Evolutionary conservation across 2,797 vertebrate species (phyloP), one percentile per base, ranked within the genome.

Genomic region (Podargus strigoides): DNA sequence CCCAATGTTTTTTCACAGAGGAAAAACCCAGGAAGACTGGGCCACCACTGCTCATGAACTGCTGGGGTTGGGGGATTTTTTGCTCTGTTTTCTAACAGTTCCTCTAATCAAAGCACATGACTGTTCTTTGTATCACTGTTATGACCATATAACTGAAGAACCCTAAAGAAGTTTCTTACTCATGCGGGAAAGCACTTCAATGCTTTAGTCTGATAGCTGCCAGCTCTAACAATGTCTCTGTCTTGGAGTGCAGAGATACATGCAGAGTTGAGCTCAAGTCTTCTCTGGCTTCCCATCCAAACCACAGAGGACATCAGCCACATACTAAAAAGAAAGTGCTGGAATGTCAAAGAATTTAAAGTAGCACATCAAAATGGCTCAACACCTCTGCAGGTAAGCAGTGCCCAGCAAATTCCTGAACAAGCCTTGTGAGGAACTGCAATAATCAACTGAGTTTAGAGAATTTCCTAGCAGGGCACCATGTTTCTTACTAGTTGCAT

Each of bases 1-100:
- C 13, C 21, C 64, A 41, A 8, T 0, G 1, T 50, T 53, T 58
- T 58, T 41, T 76, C 0, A 0, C 12, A 34, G 52, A 42, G 30
- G 24, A 68, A 90, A 74, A 81, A 42, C 11, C 5, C 5, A 6
- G 14, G 32, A 58, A 80, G 24, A 55, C 14, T 8, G 10, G 39
- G 20, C 11, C 58, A 52, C 23, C 36, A 23, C 12, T 46, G 23
- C 74, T 59, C 32, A 63, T 24, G n/a, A 79, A 63, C 26, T 4
- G 22, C 5, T 78, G 15, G 8, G 23, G 22, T 14, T 34, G 10
- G 18, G 26, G 3, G 3, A 14, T 59, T 37, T 60, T 46, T 36
- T 18, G 12, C 6, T 46, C 64, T 49, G 34, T 36, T 63, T 70
- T 63, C 39, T 36, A 73, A 76, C 23, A 83, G n/a, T 78, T 90